Percentiles rank a stretch among this genome's conserved stretches.
Conservation (phyloP, 1,140 invertebrate genomes). For the Sitobion miscanthi region DNA sequence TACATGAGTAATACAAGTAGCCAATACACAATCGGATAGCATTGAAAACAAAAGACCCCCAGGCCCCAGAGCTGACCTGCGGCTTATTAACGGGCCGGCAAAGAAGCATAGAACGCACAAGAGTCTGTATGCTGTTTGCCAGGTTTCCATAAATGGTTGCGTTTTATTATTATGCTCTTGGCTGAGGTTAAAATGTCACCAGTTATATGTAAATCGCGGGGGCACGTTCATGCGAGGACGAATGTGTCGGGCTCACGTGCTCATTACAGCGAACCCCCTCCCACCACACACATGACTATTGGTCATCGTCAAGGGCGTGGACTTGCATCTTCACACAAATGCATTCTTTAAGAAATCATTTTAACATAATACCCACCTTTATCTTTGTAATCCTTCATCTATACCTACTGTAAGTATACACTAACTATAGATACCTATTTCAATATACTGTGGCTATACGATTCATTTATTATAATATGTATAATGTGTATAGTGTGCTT, state of each 20-base stretch:
- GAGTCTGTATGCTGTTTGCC: constrained; percentile 14
- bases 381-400: constrained; percentile 10
- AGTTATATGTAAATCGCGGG: constrained; percentile 49
- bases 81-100: constrained; percentile 45
- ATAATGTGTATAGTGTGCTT: neutral
- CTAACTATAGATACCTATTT: neutral
- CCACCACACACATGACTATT: neutral
- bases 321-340: constrained; percentile 41
- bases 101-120: constrained; percentile 3
- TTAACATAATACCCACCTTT: constrained; percentile 10
- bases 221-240: constrained; percentile 35
- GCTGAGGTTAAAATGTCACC: constrained; percentile 51
- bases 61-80: constrained; percentile 36
- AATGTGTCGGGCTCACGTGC: constrained; percentile 44
- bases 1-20: constrained; percentile 54
- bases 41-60: constrained; percentile 51
- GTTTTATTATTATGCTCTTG: constrained; percentile 49
- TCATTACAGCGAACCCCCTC: constrained; percentile 17
- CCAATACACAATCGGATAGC: constrained; percentile 53
- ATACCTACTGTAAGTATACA: neutral
- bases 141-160: constrained; percentile 54
- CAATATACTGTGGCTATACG: neutral
- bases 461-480: constrained; percentile 19
- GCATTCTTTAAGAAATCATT: constrained; percentile 15
- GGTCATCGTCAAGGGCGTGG: constrained; percentile 32